These are phyloP conservation scores for Nerophis lumbriciformis DNA, from an alignment of 2,113 vertebrate species.

Conservation along the genomic window DNA sequence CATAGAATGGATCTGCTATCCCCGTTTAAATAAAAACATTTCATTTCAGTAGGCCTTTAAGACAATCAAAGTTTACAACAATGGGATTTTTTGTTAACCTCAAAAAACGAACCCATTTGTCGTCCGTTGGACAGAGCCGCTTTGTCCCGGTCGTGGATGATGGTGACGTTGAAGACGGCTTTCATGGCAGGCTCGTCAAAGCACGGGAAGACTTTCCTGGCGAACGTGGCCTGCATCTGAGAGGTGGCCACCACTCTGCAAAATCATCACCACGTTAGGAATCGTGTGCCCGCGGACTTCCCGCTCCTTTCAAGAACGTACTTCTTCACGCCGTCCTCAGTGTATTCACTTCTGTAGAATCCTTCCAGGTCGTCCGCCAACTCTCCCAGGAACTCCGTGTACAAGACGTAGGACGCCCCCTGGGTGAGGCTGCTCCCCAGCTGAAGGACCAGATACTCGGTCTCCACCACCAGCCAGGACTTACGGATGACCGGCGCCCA, in stretches of 20 bases:
- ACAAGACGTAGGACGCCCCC: slow-evolving; percentile 66
- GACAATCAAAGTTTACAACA: too few species aligned
- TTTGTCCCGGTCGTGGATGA: slow-evolving; percentile 62
- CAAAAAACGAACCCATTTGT: slow-evolving; percentile 21
- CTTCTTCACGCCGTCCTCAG: slow-evolving; percentile 60
- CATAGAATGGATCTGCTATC: too few species aligned
- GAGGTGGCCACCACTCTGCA: slow-evolving; percentile 87
- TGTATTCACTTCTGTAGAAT: slow-evolving; percentile 92
- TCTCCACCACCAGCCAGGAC: slow-evolving; percentile 68
- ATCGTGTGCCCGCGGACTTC: too few species aligned
- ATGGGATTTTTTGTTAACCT: too few species aligned
- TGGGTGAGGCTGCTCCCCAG: slow-evolving; percentile 38
- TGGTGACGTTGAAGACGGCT: slow-evolving; percentile 77
- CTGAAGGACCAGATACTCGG: slow-evolving; percentile 81
- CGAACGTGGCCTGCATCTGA: slow-evolving; percentile 85
- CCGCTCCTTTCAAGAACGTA: slow-evolving; percentile 51
- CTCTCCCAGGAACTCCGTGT: slow-evolving; percentile 76
- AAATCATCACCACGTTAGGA: slow-evolving; percentile 14
- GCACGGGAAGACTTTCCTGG: slow-evolving; percentile 91
- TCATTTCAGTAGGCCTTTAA: too few species aligned
- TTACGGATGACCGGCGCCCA: slow-evolving; percentile 20
- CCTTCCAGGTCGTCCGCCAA: slow-evolving; percentile 85
- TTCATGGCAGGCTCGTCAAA: slow-evolving; percentile 96
- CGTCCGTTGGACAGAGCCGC: slow-evolving; percentile 84
- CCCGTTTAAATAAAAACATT: too few species aligned